Base-by-base conservation (phyloP, 2,113 vertebrate genomes). In the Hydrolagus affinis region DNA sequence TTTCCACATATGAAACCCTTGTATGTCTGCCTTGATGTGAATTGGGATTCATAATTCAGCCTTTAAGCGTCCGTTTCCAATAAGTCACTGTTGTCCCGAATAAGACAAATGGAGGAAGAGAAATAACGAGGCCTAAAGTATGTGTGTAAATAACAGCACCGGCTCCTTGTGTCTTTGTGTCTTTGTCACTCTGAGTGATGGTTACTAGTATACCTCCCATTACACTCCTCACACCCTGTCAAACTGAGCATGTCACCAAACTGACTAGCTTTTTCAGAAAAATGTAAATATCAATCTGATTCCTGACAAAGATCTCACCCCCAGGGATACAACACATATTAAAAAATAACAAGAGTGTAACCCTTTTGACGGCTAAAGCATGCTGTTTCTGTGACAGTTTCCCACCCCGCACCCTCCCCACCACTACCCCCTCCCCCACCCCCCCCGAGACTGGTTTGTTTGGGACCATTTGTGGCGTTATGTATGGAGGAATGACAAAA, bases 351-450 rank as follows among this genome's bases (percentile, higher is more conserved):
- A 77, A 77, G 56, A 60, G 21, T 3, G 12, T 23, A 23, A 77
- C 75, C 75, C 60, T 77, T 60, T 57, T 77, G 75, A n/a, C 23
- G 11, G 44, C 75, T 59, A 77, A 17, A 59, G 75, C 44, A n/a
- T 59, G 75, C 75, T 59, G 56, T 19, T 75, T 57, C 19, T 44
- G 44, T 44, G n/a, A n/a, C n/a, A n/a, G n/a, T n/a, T n/a, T n/a
- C n/a, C n/a, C n/a, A n/a, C n/a, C n/a, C n/a, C n/a, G n/a, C n/a
- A n/a, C n/a, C n/a, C n/a, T n/a, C n/a, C n/a, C n/a, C n/a, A n/a
- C n/a, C n/a, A n/a, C n/a, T n/a, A n/a, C n/a, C n/a, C n/a, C n/a
- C n/a, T n/a, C n/a, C n/a, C n/a, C n/a, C n/a, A n/a, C n/a, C n/a
- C n/a, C n/a, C n/a, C n/a, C n/a, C n/a, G n/a, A 44, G 44, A n/a